phyloP scores from a whole-genome alignment of 2,888 invertebrate genomes.

The Drosophila kokeensis region DNA sequence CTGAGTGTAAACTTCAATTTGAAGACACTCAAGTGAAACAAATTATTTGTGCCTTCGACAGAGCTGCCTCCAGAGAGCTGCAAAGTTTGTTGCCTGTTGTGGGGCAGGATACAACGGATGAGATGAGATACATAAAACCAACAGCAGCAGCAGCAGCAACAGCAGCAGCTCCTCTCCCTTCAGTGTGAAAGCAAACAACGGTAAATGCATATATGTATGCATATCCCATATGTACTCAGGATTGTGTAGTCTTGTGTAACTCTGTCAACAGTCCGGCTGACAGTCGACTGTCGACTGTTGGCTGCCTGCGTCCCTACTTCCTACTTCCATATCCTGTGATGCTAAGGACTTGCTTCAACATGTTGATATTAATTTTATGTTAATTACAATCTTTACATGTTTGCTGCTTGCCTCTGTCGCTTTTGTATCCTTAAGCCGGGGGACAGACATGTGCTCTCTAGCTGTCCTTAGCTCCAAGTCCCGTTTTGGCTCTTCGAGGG shows the following conservation, averaged over 20 bases:
- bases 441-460: conserved; percentile 24
- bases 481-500: conserved; percentile 17
- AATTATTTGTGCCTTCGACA: conserved; percentile 13
- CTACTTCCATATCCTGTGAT: conserved; percentile 21
- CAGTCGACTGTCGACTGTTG: conserved; percentile 14
- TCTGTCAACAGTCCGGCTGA: conserved; percentile 43
- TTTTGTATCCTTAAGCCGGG: conserved; percentile 25
- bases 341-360: conserved; percentile 35
- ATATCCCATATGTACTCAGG: conserved; percentile 7
- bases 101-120: conserved; percentile 3
- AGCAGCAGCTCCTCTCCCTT: not conserved
- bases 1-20: conserved; percentile 12
- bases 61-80: not conserved
- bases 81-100: conserved; percentile 4
- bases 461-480: conserved; percentile 19
- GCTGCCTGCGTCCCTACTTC: conserved; percentile 5
- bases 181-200: conserved; percentile 21
- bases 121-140: conserved; percentile 15
- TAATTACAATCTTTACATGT: conserved; percentile 75
- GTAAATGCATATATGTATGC: conserved; percentile 25
- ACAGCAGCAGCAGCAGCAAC: not conserved
- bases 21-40: conserved; percentile 1
- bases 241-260: conserved; percentile 19
- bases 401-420: conserved; percentile 52
- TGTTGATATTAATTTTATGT: conserved; percentile 79